phyloP scores from a whole-genome alignment of 2,113 vertebrate genomes.

The Poecilia latipinna region DNA sequence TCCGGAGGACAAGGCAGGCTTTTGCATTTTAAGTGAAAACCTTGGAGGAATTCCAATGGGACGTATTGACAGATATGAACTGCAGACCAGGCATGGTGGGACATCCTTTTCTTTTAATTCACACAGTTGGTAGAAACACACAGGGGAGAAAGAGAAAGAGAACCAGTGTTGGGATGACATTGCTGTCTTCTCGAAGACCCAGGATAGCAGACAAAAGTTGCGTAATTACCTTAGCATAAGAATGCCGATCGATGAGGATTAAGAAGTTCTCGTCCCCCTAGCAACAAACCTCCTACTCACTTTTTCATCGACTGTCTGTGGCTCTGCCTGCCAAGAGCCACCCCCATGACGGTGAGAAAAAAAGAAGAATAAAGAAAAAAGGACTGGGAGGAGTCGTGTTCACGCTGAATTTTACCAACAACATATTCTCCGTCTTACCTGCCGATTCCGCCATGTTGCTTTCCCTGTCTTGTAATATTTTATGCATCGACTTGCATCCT shows the following conservation, averaged over 20 bases:
- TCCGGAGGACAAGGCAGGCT: slow-evolving; percentile 60
- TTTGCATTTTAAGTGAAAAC: slow-evolving; percentile 76
- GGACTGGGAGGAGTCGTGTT: slow-evolving; percentile 28
- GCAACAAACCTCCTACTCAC: slow-evolving; percentile 69
- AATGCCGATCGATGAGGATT: slow-evolving; percentile 70
- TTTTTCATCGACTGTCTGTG: slow-evolving; percentile 63
- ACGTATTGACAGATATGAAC: slow-evolving; percentile 70
- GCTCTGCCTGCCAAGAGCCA: slow-evolving; percentile 50
- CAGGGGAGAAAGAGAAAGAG: not conserved
- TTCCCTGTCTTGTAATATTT: slow-evolving; percentile 16
- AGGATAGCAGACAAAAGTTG: slow-evolving; percentile 64
- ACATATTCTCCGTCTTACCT: slow-evolving; percentile 16
- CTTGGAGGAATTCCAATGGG: slow-evolving; percentile 74
- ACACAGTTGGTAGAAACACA: slow-evolving; percentile 48
- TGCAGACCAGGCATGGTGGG: slow-evolving; percentile 33
- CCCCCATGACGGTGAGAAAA: slow-evolving; percentile 25
- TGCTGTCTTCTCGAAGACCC: slow-evolving; percentile 38
- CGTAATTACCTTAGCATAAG: slow-evolving; percentile 83
- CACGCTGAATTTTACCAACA: slow-evolving; percentile 24
- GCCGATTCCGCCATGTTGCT: slow-evolving; percentile 1
- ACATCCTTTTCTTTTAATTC: slow-evolving; percentile 63
- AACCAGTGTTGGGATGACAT: slow-evolving; percentile 16
- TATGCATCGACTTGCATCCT: slow-evolving; percentile 17
- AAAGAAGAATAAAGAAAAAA: slow-evolving; percentile 24
- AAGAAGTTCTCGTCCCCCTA: slow-evolving; percentile 66